Evolutionary conservation across 2,888 invertebrate genomes (phyloP), one percentile per base, ranked within the genome.

Genomic region (Lordiphosa fenestrarum): DNA sequence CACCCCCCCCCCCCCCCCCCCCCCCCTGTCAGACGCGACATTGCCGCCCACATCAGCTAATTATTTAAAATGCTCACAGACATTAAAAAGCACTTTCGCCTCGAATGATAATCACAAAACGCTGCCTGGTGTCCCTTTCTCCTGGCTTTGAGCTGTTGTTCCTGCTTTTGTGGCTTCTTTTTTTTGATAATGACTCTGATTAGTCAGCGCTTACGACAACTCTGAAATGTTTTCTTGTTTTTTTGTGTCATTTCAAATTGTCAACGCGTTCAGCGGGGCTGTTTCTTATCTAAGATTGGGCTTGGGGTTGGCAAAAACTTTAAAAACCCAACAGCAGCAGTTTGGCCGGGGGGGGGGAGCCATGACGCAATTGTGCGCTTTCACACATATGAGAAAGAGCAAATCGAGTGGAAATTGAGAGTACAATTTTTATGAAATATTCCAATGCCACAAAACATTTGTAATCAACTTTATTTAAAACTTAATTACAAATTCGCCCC

Each of bases 1-100:
- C 9, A 4, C 30, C 10, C 23, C 9, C 21, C 9, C 35, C 19
- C 25, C 23, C 49, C 3, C n/a, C 6, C 30, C 10, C 23, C 7
- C n/a, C 25, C 44, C 35, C 3, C n/a, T n/a, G 19, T 35, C 35
- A 10, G 15, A 12, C 53, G 50, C 53, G 53, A 46, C 51, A 33
- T 23, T 12, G 41, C 56, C 62, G 62, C 62, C 54, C 60, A 59
- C 75, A 63, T 82, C 61, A 73, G 71, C 84, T 78, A 84, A 78
- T 78, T 78, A 76, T 84, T 78, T 84, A 81, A 81, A 78, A 78
- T 78, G 84, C 77, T 77, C 71, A 53, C 57, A 63, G 84, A 84
- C 77, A 78, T 78, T 78, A 78, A 78, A 84, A 84, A 81, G 84
- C 77, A 78, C 77, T 78, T 81, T 84, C 57, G 65, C 61, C 66